Conservation (phyloP, 2,113 vertebrate genomes). For the Eretmochelys imbricata region DNA sequence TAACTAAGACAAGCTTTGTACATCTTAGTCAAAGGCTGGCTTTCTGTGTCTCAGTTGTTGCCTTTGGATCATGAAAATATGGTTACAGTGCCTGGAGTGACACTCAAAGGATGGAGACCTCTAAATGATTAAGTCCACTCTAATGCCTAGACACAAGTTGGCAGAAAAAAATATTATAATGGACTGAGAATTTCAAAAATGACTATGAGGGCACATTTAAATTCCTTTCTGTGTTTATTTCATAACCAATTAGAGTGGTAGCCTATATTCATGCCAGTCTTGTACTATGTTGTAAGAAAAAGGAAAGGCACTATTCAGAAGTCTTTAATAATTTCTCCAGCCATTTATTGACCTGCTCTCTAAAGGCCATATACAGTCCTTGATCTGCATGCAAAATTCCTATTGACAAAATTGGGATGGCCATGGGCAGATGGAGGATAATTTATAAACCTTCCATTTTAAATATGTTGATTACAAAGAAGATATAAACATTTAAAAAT, state of each 20-base stretch:
- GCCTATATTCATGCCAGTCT: constrained; percentile 77
- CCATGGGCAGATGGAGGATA: constrained; percentile 61
- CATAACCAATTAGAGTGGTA: constrained; percentile 71
- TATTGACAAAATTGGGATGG: constrained; percentile 67
- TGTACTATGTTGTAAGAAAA: constrained; percentile 73
- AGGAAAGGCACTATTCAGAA: constrained; percentile 72
- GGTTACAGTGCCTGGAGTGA: constrained; percentile 60
- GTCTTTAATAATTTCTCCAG: constrained; percentile 78
- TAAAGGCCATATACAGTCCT: constrained; percentile 72
- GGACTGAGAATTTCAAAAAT: constrained; percentile 70
- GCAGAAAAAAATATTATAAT: constrained; percentile 68
- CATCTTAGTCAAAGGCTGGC: neutral
- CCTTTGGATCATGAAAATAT: constrained; percentile 41
- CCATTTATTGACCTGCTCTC: constrained; percentile 77
- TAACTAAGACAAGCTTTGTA: neutral
- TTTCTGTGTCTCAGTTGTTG: constrained; percentile 9
- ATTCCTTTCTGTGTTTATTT: constrained; percentile 69
- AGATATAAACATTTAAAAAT: constrained; percentile 46
- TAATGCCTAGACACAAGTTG: constrained; percentile 61
- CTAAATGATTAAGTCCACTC: constrained; percentile 64
- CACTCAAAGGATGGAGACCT: constrained; percentile 64
- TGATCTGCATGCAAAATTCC: constrained; percentile 75
- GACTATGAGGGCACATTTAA: constrained; percentile 64
- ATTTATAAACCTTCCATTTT: constrained; percentile 66
- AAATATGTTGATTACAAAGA: constrained; percentile 33